A percentile compares a stretch with the other conserved stretches of the same genome.
Evolutionary conservation across 2,888 invertebrate species (phyloP).

Genomic region (Sphinx pinastri): DNA sequence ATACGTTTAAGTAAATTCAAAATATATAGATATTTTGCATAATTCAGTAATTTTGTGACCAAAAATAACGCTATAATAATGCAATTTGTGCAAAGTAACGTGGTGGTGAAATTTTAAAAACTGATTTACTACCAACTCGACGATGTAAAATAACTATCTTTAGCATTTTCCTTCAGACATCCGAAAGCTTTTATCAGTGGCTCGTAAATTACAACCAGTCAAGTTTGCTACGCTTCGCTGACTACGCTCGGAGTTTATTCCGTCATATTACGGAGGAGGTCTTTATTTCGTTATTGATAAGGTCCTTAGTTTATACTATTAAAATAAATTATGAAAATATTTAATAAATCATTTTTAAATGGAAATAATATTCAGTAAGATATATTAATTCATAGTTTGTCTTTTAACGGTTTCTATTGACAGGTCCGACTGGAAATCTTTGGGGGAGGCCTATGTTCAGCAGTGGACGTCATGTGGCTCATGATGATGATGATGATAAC

Average conservation of each 20-base stretch:
- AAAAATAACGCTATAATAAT: not conserved
- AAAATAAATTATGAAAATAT: too few relatives aligned
- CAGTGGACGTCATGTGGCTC: too few relatives aligned
- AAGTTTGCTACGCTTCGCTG: slow-evolving; percentile 13
- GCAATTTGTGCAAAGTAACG: slow-evolving; percentile 11
- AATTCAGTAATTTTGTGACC: not conserved
- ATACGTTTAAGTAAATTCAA: too few relatives aligned
- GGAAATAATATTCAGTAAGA: too few relatives aligned
- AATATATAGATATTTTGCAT: not conserved
- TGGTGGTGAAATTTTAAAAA: slow-evolving; percentile 26
- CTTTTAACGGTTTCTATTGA: too few relatives aligned
- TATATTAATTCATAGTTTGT: too few relatives aligned
- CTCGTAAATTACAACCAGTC: slow-evolving; percentile 23
- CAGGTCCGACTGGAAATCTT: too few relatives aligned
- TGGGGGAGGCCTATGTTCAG: too few relatives aligned
- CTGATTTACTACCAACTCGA: slow-evolving; percentile 21
- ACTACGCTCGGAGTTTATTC: slow-evolving; percentile 11
- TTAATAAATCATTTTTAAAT: too few relatives aligned
- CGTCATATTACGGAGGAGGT: slow-evolving; percentile 3
- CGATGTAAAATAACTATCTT: slow-evolving; percentile 18
- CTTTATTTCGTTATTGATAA: not conserved
- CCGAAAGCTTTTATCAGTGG: slow-evolving; percentile 24
- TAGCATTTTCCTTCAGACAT: slow-evolving; percentile 23
- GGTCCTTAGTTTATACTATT: not conserved
- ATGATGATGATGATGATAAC: too few relatives aligned